A percentile compares a stretch with the other conserved stretches of the same genome.
Conservation (phyloP, 1,140 invertebrate genomes). For the Calliopsis andreniformis region DNA sequence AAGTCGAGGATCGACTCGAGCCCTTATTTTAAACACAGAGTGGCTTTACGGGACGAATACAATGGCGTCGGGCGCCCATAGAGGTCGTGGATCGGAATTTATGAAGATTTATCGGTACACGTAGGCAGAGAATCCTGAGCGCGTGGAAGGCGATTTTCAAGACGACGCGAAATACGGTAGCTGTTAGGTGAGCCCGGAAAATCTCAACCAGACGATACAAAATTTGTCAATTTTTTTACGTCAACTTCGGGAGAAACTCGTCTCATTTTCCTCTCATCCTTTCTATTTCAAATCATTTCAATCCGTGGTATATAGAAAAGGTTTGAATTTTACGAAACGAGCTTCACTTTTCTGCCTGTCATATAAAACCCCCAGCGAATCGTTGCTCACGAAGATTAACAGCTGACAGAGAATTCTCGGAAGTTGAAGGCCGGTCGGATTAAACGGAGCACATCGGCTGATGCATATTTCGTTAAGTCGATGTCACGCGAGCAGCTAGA, state of each 20-base stretch:
- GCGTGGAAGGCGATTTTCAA: constrained; percentile 7
- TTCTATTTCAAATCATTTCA: background rate
- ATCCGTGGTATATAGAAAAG: no score
- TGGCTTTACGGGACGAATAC: constrained; percentile 39
- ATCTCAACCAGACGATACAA: background rate
- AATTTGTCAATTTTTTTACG: background rate
- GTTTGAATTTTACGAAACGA: no score
- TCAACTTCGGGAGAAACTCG: no score
- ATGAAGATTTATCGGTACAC: constrained; percentile 51
- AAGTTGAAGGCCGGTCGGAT: constrained; percentile 2
- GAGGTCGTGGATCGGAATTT: constrained; percentile 49
- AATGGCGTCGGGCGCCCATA: constrained; percentile 29
- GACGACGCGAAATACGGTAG: background rate
- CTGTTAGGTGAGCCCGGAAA: constrained; percentile 1
- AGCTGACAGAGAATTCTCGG: background rate
- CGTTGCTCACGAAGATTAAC: background rate
- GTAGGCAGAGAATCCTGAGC: constrained; percentile 15
- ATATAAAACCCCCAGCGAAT: constrained; percentile 1
- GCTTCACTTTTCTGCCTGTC: no score
- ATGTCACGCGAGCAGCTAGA: background rate
- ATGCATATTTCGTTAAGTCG: constrained; percentile 5
- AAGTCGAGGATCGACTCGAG: constrained; percentile 46
- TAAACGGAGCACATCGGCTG: background rate
- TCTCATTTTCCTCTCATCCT: background rate
- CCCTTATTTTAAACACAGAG: constrained; percentile 48